Base-by-base conservation (phyloP, 2,113 vertebrate species). In the Alectura lathami region DNA sequence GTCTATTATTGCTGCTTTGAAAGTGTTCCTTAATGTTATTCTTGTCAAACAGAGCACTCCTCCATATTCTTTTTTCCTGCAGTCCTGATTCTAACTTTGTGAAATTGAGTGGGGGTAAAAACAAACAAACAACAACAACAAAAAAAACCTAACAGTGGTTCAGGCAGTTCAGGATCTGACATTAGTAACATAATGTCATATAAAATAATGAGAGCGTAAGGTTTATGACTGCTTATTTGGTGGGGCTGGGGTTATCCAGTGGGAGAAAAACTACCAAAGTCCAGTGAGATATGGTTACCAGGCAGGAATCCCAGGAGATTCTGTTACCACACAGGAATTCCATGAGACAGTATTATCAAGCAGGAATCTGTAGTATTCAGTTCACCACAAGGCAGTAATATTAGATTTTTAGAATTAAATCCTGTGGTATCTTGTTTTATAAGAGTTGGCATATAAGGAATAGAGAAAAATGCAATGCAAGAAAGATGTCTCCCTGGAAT, bases 361-460 rank as follows among this genome's bases (percentile, higher is more conserved):
- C 96, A 96, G 94, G 97, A 96, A 97, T 97, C 95, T 78, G 82
- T 88, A 96, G 70, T 53, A 97, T 96, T 96, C 96, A 82, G 81
- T 85, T 91, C 93, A 96, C 88, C 93, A 96, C 86, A 84, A 96
- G 96, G 93, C 91, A 94, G 96, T 97, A 97, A 96, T 95, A 97
- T 88, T 97, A 97, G 97, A 97, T 95, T 97, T 97, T 97, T 97
- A 97, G 97, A 96, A 95, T 97, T 80, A 97, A 97, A 96, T 88
- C 95, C 94, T 64, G 30, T 38, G 60, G 95, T 97, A 87, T 97
- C 96, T 96, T 92, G 76, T 97, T 97, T 97, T 97, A 97, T 97
- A 97, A 97, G 97, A 95, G 82, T 14, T 97, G 95, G 94, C 93
- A 96, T 76, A 78, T 77, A 90, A 96, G 51, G 79, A 85, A 94